Conservation (phyloP, 2,113 vertebrate species). For the Dascyllus trimaculatus region DNA sequence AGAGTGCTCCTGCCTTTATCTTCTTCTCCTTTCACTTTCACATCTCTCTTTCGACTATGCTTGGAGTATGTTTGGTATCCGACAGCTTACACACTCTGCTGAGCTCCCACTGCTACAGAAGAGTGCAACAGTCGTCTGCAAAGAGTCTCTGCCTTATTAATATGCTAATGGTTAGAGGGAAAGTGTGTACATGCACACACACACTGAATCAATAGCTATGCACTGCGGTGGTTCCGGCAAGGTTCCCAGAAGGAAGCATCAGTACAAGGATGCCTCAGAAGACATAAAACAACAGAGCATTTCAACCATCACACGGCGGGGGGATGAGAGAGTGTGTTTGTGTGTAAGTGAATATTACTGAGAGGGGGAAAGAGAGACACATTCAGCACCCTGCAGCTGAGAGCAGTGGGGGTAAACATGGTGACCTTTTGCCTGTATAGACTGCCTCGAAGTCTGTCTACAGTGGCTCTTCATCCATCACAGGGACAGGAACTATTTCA, state of each 20-base stretch:
- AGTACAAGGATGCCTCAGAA: conserved; percentile 76
- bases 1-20: conserved; percentile 48
- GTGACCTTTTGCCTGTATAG: conserved; percentile 60
- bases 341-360: conserved; percentile 37
- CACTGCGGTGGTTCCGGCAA: conserved; percentile 64
- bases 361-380: conserved; percentile 45
- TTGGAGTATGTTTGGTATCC: conserved; percentile 21
- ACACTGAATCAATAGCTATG: conserved; percentile 58
- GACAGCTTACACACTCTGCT: conserved; percentile 37
- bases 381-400: conserved; percentile 65
- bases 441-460: conserved; percentile 14
- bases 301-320: conserved; percentile 63
- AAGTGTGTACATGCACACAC: neutral
- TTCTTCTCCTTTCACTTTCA: conserved; percentile 56
- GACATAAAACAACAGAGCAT: conserved; percentile 72
- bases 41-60: conserved; percentile 9
- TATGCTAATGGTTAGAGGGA: conserved; percentile 58
- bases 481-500: conserved; percentile 11
- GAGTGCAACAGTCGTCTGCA: conserved; percentile 19
- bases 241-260: conserved; percentile 68
- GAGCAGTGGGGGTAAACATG: conserved; percentile 39
- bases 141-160: conserved; percentile 55
- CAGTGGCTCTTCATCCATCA: neutral
- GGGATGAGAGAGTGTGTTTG: conserved; percentile 54
- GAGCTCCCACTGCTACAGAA: conserved; percentile 27